A percentile compares a stretch with the other conserved stretches of the same genome.
phyloP scores from a whole-genome alignment of 1,140 invertebrate genomes.

The Saccostrea echinata region DNA sequence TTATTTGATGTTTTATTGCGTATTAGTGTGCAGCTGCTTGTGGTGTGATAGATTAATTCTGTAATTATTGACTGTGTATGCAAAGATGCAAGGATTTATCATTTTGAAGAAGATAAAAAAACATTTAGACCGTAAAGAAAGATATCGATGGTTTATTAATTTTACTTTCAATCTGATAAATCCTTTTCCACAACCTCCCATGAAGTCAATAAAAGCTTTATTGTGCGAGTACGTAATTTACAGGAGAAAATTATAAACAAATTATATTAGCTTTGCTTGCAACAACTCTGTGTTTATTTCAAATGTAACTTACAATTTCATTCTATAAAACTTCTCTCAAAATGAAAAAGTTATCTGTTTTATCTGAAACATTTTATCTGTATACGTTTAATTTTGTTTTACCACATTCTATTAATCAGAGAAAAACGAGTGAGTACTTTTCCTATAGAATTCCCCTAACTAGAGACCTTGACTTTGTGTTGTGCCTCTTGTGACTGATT shows the following conservation, averaged over 20 bases:
- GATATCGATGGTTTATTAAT: not conserved
- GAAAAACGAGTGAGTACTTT: too few species aligned
- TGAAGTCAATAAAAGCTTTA: not conserved
- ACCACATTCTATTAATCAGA: too few species aligned
- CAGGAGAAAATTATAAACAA: not conserved
- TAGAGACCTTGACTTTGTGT: too few species aligned
- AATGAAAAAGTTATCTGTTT: too few species aligned
- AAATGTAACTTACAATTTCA: too few species aligned
- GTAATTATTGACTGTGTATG: conserved; percentile 20
- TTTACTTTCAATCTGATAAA: conserved; percentile 5
- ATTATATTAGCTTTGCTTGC: not conserved
- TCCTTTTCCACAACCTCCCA: not conserved
- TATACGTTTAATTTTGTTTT: too few species aligned
- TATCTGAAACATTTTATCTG: too few species aligned
- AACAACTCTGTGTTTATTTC: too few species aligned
- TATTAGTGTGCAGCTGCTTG: conserved; percentile 10
- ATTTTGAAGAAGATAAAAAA: not conserved
- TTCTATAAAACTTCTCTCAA: too few species aligned
- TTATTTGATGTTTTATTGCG: conserved; percentile 20
- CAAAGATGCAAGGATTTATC: conserved; percentile 36
- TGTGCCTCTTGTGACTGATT: too few species aligned
- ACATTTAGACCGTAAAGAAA: not conserved
- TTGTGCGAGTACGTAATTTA: not conserved
- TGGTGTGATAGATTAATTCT: conserved; percentile 7
- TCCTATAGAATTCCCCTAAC: too few species aligned